Base-by-base conservation (phyloP, 2,888 invertebrate species). In the Erpobdella octoculata region DNA sequence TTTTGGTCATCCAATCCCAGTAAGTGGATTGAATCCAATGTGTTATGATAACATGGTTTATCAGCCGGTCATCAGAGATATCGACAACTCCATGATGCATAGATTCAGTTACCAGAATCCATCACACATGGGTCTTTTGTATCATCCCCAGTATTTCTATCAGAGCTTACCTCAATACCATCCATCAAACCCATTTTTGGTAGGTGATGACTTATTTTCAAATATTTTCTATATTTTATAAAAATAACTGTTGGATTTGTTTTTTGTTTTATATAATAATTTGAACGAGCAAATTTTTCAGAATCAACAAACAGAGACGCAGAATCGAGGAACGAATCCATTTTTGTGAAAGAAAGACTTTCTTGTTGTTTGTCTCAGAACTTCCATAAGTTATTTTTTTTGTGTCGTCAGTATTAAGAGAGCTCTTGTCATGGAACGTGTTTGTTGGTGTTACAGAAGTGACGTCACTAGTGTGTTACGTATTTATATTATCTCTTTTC, bases 111-210 rank as follows among this genome's bases (percentile, higher is more conserved):
- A 53, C 21, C 53, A 53, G 53, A 53, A n/a, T 53, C 28, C 53
- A 53, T 28, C 53, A 25, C 53, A 53, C 21, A 53, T 28, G 21
- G 28, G 21, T n/a, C 28, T 53, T 28, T 25, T 53, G 53, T 53
- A 53, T 53, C 53, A 53, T 21, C 21, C 28, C 21, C 53, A 21
- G 8, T 53, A 53, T n/a, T 53, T 25, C 28, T 53, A 53, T 28
- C 53, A 53, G 53, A 28, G 53, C 18, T 53, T 12, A 6, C 53
- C 28, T 9, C 53, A 53, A 28, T 53, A 53, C 15, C 21, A 53
- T n/a, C 53, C 53, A 8, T 53, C 53, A 53, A 53, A 53, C 53
- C 53, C 53, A 53, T 53, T 53, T n/a, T 53, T 53, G 53, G 53
- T 53, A 28, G 28, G 53, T n/a, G 28, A 28, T 4, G 5, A 6